Percentiles rank a stretch among this genome's conserved stretches.
phyloP scores from a whole-genome alignment of 2,888 invertebrate species.

The Drosophila cognata region DNA sequence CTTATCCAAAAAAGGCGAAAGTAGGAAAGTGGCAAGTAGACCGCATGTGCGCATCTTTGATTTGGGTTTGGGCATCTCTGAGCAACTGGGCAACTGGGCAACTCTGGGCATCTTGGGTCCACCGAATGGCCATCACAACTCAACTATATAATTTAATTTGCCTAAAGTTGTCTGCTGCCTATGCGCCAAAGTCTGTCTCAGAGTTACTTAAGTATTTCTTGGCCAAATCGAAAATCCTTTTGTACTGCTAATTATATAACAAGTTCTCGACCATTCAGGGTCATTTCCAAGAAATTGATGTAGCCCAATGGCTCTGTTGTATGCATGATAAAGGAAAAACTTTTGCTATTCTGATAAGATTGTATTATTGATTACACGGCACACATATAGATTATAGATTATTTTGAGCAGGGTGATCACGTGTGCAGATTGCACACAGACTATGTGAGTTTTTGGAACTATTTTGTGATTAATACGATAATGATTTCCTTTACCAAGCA shows the following conservation, averaged over 20 bases:
- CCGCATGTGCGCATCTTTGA: conserved; percentile 20
- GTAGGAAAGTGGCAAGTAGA: neutral
- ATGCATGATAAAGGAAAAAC: conserved; percentile 15
- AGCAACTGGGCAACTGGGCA: neutral
- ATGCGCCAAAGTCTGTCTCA: neutral
- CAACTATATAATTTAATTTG: conserved; percentile 76
- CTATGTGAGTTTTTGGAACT: neutral
- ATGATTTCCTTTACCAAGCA: neutral
- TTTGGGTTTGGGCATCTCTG: conserved; percentile 28
- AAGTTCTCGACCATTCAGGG: conserved; percentile 30
- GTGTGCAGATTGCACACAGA: neutral
- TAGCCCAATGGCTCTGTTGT: neutral
- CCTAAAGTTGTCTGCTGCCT: conserved; percentile 61
- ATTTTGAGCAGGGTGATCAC: neutral
- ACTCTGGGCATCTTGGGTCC: conserved; percentile 1
- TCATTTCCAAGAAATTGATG: conserved; percentile 14
- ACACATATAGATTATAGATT: neutral
- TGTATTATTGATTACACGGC: neutral
- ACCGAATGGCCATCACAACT: conserved; percentile 47
- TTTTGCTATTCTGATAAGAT: conserved; percentile 16
- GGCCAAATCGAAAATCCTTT: conserved; percentile 59
- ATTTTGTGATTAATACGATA: fast-evolving
- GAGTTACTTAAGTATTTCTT: conserved; percentile 36
- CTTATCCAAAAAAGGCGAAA: conserved; percentile 48
- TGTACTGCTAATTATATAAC: conserved; percentile 70